Evolutionary conservation across 2,888 invertebrate species (phyloP).

Genomic region (Drosophila demipolita): DNA sequence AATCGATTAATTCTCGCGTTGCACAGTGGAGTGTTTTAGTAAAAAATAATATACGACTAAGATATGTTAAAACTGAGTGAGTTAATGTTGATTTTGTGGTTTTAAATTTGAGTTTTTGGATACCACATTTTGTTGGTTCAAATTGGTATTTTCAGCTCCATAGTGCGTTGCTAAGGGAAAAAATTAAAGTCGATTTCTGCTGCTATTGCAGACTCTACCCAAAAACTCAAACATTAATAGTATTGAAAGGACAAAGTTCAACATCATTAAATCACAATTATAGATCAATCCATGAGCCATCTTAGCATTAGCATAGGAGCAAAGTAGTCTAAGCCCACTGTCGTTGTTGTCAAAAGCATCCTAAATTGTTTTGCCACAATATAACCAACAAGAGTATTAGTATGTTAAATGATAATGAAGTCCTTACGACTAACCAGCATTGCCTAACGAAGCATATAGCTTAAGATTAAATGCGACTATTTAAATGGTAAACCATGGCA

Average conservation of each 20-base stretch:
- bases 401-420: slow-evolving; percentile 1
- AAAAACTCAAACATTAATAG: slow-evolving; percentile 18
- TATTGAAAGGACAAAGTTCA: slow-evolving; percentile 3
- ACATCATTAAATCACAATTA: slow-evolving; percentile 23
- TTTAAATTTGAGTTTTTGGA: background rate
- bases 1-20: slow-evolving; percentile 64
- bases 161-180: background rate
- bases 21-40: slow-evolving; percentile 17
- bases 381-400: background rate
- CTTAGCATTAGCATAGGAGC: slow-evolving; percentile 15
- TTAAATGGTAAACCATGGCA: background rate
- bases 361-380: background rate
- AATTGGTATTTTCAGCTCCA: background rate
- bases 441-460: slow-evolving; percentile 3
- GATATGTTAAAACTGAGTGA: background rate
- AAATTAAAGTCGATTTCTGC: slow-evolving; percentile 4
- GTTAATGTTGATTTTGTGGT: background rate
- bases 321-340: slow-evolving; percentile 3
- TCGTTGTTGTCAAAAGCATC: background rate
- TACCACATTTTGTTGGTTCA: background rate
- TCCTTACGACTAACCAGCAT: background rate
- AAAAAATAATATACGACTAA: too few species aligned
- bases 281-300: slow-evolving; percentile 7
- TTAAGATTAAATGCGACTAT: background rate
- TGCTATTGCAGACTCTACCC: slow-evolving; percentile 3